Evolutionary conservation across 1,140 invertebrate genomes (phyloP).

Genomic region (Hyposmocoma kahamanoa): DNA sequence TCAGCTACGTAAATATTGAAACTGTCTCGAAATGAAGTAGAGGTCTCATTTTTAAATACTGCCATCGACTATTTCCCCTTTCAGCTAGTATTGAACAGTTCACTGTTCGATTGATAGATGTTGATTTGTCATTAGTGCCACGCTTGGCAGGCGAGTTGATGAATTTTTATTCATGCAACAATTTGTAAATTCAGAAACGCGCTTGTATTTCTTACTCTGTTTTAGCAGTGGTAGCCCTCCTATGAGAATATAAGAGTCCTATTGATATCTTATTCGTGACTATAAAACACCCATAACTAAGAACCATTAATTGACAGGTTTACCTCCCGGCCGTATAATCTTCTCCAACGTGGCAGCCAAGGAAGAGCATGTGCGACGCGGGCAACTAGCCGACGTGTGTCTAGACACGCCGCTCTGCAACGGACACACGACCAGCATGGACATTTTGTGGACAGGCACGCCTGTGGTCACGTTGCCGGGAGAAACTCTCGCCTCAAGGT

Average conservation of each 20-base stretch:
- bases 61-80: too few species aligned
- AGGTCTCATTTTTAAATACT: too few species aligned
- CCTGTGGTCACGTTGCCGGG: slow-evolving; percentile 97
- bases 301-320: slow-evolving; percentile 62
- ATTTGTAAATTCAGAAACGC: too few species aligned
- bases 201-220: too few species aligned
- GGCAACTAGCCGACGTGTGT: slow-evolving; percentile 98
- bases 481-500: slow-evolving; percentile 94
- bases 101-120: too few species aligned
- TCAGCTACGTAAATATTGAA: too few species aligned
- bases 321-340: slow-evolving; percentile 89
- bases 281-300: background rate
- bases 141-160: background rate
- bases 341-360: slow-evolving; percentile 99
- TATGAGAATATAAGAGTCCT: background rate
- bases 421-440: slow-evolving; percentile 99
- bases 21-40: too few species aligned
- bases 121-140: background rate
- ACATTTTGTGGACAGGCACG: slow-evolving; percentile 99
- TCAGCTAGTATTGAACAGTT: too few species aligned
- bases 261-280: background rate
- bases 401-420: slow-evolving; percentile 99
- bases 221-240: too few species aligned
- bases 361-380: slow-evolving; percentile 97
- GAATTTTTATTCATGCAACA: background rate